Base-by-base conservation (phyloP, 2,888 invertebrate species). In the Phengaris arion region DNA sequence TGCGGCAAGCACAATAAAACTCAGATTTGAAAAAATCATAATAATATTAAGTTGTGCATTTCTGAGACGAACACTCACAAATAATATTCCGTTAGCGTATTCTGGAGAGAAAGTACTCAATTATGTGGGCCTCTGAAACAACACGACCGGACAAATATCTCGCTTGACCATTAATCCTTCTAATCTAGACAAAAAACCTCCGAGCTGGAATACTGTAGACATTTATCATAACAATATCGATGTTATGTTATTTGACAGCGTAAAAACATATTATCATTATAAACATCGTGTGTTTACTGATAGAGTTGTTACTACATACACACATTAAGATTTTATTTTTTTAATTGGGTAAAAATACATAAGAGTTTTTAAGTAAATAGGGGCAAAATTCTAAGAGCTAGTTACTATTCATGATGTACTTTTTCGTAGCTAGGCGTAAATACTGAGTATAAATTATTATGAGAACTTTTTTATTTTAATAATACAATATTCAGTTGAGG, bases 131-230 rank as follows among this genome's bases (percentile, higher is more conserved):
- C 74, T 77, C 84, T 82, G 81, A 83, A 83, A 83, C 82, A 82
- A 79, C 81, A 80, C 80, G 86, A 86, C 87, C 87, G 90, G 89
- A 90, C 89, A 89, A 90, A 90, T 87, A 87, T 84, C 85, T 80
- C 81, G 83, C 80, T 78, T 79, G 79, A 79, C 85, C 86, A 91
- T 90, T 89, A 90, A 91, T 91, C 89, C 87, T 85, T 84, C 85
- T 91, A 89, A 91, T 89, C 90, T 87, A 86, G 90, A 89, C 90
- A 85, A 86, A 88, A 86, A 87, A 85, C 86, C 86, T 86, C 86
- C 84, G 80, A 80, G 78, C 76, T 74, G 77, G 77, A 75, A 77
- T 75, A 73, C 76, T 69, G 74, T 76, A 79, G 54, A 74, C 80
- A 79, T 82, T 80, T 80, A 81, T 82, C 83, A 83, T 80, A 82